These are phyloP conservation scores for Phrixothrix hirtus DNA, from an alignment of 2,888 invertebrate species.

Conservation along the genomic window DNA sequence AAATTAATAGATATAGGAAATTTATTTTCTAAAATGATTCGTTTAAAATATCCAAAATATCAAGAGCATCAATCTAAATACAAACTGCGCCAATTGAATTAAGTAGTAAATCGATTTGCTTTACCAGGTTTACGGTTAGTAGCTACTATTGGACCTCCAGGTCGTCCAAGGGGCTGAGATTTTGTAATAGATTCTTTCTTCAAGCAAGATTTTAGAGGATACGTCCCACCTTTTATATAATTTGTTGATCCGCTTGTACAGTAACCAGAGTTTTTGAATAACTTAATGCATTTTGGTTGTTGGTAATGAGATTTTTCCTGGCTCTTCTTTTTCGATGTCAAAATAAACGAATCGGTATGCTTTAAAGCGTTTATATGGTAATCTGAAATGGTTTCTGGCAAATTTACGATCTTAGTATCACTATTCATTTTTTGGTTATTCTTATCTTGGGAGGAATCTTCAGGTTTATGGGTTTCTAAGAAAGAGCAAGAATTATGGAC, in stretches of 20 bases:
- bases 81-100: neutral
- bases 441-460: neutral
- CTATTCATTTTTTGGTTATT: neutral
- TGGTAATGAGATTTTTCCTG: constrained; percentile 40
- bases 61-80: too few species aligned
- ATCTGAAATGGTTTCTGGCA: constrained; percentile 1
- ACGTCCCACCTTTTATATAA: constrained; percentile 33
- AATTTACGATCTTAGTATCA: neutral
- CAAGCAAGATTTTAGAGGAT: constrained; percentile 34
- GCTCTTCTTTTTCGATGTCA: constrained; percentile 43
- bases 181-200: constrained; percentile 17
- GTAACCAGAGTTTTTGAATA: constrained; percentile 24
- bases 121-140: constrained; percentile 5
- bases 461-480: neutral
- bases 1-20: neutral
- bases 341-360: constrained; percentile 48
- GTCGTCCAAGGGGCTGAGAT: constrained; percentile 5
- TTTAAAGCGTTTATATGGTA: constrained; percentile 30
- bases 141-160: constrained; percentile 9
- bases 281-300: constrained; percentile 43
- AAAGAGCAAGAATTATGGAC: neutral
- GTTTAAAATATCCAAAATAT: neutral
- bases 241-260: constrained; percentile 5
- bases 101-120: constrained; percentile 7
- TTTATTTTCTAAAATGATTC: neutral